Evolutionary conservation across 2,113 vertebrate species (phyloP), one percentile per base, ranked within the genome.

Genomic region (Henicopernis longicauda): DNA sequence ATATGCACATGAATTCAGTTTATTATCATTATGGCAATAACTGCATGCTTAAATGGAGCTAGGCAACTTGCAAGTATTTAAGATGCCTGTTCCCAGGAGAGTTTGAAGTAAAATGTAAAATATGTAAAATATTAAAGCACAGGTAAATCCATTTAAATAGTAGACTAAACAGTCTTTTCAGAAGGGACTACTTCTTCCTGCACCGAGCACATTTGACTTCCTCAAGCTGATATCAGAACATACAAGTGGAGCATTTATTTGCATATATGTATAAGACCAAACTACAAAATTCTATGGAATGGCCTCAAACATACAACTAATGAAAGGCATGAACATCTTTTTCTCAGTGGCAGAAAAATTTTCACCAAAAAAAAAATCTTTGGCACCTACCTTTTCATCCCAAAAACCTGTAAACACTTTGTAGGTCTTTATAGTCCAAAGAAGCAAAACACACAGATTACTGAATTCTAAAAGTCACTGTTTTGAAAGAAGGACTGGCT

Each of bases 151-250:
- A 32, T 44, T 90, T 65, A 44, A 89, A 74, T 25, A 29, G 10
- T 25, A 52, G 21, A 26, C 18, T 49, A 65, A 65, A 31, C 0
- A 72, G 17, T 25, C 34, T 59, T 76, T 80, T 22, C 16, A 62
- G 59, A 73, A 90, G 72, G 20, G 15, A 57, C 13, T 77, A 57
- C 13, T 77, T 81, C 25, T 67, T 67, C 40, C 36, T 80, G 5
- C 8, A 55, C 11, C 0, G 1, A 85, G 25, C 4, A 32, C 4
- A 22, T 61, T 23, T 71, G 31, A 83, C 2, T 5, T 76, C 47
- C n/a, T 84, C 20, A 65, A 38, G 23, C 20, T 72, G 40, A 9
- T 66, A 82, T 7, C 65, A 78, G 42, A 63, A 45, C 22, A 29
- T 21, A 50, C 12, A 77, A 42, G 19, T 16, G 21, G 10, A 61